phyloP scores from a whole-genome alignment of 2,888 invertebrate species.

The Mimumesa dahlbomi region DNA sequence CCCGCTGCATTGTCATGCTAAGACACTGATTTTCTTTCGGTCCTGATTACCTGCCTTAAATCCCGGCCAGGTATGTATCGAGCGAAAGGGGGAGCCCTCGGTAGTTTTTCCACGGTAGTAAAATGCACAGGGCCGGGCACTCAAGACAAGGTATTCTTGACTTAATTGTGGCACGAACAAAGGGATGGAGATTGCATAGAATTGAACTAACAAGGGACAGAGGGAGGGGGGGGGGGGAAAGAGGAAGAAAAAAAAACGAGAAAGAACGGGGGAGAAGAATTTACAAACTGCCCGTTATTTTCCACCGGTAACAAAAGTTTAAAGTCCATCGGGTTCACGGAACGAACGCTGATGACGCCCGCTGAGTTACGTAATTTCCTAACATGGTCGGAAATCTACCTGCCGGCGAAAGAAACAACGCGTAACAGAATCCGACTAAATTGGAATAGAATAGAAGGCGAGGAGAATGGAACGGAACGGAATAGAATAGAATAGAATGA shows the following conservation, averaged over 20 bases:
- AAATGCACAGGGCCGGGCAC: slow-evolving; percentile 20
- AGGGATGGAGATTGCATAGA: slow-evolving; percentile 28
- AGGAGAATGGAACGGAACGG: slow-evolving; percentile 35
- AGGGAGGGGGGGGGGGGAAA: too few species aligned
- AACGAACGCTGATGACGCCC: slow-evolving; percentile 33
- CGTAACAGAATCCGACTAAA: slow-evolving; percentile 8
- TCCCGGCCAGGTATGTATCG: slow-evolving; percentile 29
- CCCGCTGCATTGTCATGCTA: slow-evolving; percentile 67
- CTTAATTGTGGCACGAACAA: slow-evolving; percentile 45
- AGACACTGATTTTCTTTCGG: slow-evolving; percentile 65
- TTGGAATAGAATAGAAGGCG: slow-evolving; percentile 45
- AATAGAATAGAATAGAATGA: slow-evolving; percentile 57
- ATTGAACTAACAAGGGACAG: too few species aligned
- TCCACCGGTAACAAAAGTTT: background rate
- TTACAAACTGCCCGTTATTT: background rate
- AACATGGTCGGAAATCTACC: slow-evolving; percentile 41
- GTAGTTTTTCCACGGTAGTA: slow-evolving; percentile 30
- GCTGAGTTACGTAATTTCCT: slow-evolving; percentile 57
- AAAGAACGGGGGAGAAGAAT: background rate
- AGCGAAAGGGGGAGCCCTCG: slow-evolving; percentile 17
- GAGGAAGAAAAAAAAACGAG: too few species aligned
- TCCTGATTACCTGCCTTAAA: slow-evolving; percentile 57
- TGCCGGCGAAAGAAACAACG: slow-evolving; percentile 16
- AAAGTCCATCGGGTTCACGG: background rate
- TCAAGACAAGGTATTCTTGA: slow-evolving; percentile 34